phyloP scores from a whole-genome alignment of 2,888 invertebrate species.

The Sialis lutaria region DNA sequence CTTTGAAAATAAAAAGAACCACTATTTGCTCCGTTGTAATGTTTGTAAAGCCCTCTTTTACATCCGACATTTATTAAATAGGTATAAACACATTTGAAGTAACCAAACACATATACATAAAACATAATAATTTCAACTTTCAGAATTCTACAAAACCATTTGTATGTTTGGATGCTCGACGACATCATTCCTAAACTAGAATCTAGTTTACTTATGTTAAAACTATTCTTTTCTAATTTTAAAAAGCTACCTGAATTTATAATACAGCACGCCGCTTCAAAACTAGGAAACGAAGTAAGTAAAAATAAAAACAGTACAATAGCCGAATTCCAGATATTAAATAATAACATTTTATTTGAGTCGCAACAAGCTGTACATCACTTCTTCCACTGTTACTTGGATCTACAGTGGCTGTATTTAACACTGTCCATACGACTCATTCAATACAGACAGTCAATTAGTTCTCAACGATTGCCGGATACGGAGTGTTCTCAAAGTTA shows the following conservation, averaged over 20 bases:
- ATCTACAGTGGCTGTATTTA: slow-evolving; percentile 27
- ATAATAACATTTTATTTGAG: slow-evolving; percentile 16
- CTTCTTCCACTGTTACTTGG: slow-evolving; percentile 29
- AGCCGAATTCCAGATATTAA: slow-evolving; percentile 4
- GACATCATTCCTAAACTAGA: no score
- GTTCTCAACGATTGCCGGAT: background rate
- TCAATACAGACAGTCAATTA: background rate
- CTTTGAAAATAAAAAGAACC: no score
- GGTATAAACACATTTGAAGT: no score
- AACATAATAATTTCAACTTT: no score
- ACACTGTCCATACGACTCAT: slow-evolving; percentile 10
- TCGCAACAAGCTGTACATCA: slow-evolving; percentile 28
- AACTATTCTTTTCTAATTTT: slow-evolving; percentile 8
- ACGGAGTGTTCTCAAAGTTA: background rate
- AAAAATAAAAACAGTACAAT: slow-evolving; percentile 4
- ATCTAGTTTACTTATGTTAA: no score
- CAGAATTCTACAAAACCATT: no score
- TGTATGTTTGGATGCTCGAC: no score
- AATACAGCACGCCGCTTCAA: slow-evolving; percentile 22
- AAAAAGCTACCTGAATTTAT: slow-evolving; percentile 22
- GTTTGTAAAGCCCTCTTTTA: no score
- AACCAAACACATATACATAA: no score
- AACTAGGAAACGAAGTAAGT: slow-evolving; percentile 24
- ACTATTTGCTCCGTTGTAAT: no score
- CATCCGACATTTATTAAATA: no score